Evolutionary conservation across 2,888 invertebrate species (phyloP).

Genomic region (Cordilura impudica): DNA sequence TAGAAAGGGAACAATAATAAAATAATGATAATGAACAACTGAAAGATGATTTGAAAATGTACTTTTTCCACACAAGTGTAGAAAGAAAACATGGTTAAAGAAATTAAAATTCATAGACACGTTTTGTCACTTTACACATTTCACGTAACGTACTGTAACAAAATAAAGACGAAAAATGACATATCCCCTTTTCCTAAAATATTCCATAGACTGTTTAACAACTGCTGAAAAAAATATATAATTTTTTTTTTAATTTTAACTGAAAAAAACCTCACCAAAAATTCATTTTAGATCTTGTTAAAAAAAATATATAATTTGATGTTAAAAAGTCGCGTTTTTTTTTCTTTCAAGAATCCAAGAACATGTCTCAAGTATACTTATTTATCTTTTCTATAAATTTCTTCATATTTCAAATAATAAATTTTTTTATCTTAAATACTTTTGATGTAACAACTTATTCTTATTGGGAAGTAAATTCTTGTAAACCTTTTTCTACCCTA

Average conservation of each 20-base stretch:
- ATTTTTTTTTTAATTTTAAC: neutral
- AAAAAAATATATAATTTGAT: conserved; percentile 27
- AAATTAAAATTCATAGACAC: conserved; percentile 64
- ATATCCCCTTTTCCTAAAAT: conserved; percentile 28
- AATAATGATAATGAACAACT: conserved; percentile 13
- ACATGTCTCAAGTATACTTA: conserved; percentile 56
- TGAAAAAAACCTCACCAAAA: neutral
- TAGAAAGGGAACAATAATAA: neutral
- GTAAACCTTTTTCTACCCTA: neutral
- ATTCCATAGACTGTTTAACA: conserved; percentile 9
- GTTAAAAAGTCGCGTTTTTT: conserved; percentile 45
- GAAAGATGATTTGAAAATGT: neutral
- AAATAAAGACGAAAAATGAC: neutral
- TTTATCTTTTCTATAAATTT: conserved; percentile 22
- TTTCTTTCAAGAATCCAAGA: too few relatives aligned
- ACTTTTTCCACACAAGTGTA: neutral
- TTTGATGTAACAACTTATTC: neutral
- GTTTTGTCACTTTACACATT: conserved; percentile 63
- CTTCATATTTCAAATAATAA: neutral
- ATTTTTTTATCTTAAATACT: neutral
- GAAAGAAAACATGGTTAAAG: neutral
- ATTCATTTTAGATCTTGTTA: neutral
- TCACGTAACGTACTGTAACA: conserved; percentile 33
- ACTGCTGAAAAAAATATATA: neutral
- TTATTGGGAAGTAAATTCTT: neutral